Evolutionary conservation across 2,113 vertebrate species (phyloP).

Genomic region (Typhlomys cinereus): DNA sequence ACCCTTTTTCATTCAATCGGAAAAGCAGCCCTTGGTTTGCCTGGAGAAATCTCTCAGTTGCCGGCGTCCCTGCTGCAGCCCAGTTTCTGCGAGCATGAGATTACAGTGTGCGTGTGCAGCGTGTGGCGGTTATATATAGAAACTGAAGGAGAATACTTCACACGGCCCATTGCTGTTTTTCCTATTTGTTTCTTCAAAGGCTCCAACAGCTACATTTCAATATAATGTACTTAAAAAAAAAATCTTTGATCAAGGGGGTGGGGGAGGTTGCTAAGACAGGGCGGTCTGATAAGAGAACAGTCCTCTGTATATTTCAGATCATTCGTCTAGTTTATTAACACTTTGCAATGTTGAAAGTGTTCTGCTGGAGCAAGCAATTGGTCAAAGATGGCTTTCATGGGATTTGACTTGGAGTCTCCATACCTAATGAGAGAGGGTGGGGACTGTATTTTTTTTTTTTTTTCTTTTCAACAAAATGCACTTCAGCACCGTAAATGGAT

Average conservation of each 20-base stretch:
- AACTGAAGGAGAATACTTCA: conserved; percentile 31
- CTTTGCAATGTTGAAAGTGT: conserved; percentile 41
- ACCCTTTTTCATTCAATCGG: conserved; percentile 63
- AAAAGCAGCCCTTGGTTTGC: conserved; percentile 75
- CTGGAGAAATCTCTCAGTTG: conserved; percentile 64
- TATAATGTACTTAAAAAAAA: not conserved
- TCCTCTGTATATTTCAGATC: not conserved
- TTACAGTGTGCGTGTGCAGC: conserved; percentile 24
- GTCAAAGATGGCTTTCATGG: conserved; percentile 23
- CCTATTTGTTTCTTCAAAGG: not conserved
- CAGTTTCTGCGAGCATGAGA: conserved; percentile 31
- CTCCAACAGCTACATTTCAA: not conserved
- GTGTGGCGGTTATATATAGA: conserved; percentile 46
- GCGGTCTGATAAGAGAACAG: not conserved
- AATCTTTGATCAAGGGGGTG: not conserved
- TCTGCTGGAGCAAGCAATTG: conserved; percentile 11
- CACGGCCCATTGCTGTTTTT: not conserved
- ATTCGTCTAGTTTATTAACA: conserved; percentile 1
- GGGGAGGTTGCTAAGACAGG: not conserved
- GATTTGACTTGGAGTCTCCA: conserved; percentile 28
- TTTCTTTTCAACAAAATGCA: conserved; percentile 68
- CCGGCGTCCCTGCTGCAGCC: conserved; percentile 49
- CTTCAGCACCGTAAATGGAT: conserved; percentile 71
- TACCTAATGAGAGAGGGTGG: not conserved
- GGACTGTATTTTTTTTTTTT: not conserved